These are phyloP conservation scores for Oeneis ivallda DNA, from an alignment of 2,888 invertebrate species.

Conservation along the genomic window DNA sequence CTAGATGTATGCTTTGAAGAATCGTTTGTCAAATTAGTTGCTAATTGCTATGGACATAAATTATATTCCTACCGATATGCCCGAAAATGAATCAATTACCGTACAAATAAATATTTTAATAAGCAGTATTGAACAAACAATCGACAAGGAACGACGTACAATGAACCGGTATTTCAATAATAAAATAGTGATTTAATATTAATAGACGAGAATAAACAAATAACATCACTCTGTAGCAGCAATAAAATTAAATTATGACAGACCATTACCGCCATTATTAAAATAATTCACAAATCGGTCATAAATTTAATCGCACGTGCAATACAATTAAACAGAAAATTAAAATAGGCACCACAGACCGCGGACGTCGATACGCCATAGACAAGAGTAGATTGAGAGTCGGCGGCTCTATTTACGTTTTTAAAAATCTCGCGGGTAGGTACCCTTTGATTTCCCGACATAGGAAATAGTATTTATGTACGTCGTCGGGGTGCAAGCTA, in stretches of 20 bases:
- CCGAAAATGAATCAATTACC: neutral
- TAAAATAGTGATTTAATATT: slow-evolving; percentile 20
- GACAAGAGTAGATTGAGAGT: slow-evolving; percentile 63
- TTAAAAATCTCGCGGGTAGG: neutral
- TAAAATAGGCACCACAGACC: slow-evolving; percentile 67
- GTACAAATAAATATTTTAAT: neutral
- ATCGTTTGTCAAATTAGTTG: no score
- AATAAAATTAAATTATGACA: slow-evolving; percentile 24
- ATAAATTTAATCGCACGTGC: slow-evolving; percentile 43
- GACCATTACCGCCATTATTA: slow-evolving; percentile 28
- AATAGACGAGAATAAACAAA: slow-evolving; percentile 14
- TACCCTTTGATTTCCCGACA: neutral
- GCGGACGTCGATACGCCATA: slow-evolving; percentile 76
- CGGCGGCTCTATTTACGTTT: neutral
- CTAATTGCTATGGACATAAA: no score
- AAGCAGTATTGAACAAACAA: slow-evolving; percentile 1
- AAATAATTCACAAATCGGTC: slow-evolving; percentile 39
- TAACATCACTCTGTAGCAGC: slow-evolving; percentile 18
- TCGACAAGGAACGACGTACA: neutral
- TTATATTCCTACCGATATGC: neutral
- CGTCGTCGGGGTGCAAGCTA: no score
- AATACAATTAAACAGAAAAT: slow-evolving; percentile 69
- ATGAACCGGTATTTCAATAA: neutral
- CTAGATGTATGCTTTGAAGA: neutral
- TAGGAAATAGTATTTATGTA: no score